phyloP scores from a whole-genome alignment of 1,140 invertebrate genomes.

The Polypedilum pembai region DNA sequence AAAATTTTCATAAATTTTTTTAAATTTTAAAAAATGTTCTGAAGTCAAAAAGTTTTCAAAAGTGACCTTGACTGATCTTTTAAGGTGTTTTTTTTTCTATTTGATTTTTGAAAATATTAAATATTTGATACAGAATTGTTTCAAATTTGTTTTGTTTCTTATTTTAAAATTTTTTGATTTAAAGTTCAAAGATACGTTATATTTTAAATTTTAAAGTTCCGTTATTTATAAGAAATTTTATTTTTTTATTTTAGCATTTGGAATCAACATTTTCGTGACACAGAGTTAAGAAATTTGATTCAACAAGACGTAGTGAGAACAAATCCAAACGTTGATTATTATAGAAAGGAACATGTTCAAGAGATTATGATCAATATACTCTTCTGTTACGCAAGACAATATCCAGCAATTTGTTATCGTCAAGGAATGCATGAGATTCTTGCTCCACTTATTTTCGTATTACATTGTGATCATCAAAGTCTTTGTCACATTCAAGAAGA shows the following conservation, averaged over 20 bases:
- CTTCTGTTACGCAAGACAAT: slow-evolving; percentile 65
- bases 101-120: too few species aligned
- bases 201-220: too few species aligned
- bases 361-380: slow-evolving; percentile 58
- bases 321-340: slow-evolving; percentile 71
- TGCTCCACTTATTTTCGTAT: slow-evolving; percentile 65
- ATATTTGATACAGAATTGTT: too few species aligned
- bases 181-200: too few species aligned
- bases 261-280: slow-evolving; percentile 75
- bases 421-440: slow-evolving; percentile 83
- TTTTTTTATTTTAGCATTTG: slow-evolving; percentile 45
- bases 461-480: slow-evolving; percentile 63
- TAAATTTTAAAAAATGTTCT: too few species aligned
- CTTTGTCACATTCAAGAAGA: slow-evolving; percentile 44
- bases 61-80: too few species aligned
- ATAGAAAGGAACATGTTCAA: slow-evolving; percentile 58
- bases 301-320: slow-evolving; percentile 73
- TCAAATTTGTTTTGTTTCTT: too few species aligned
- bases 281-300: slow-evolving; percentile 63
- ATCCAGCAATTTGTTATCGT: slow-evolving; percentile 63
- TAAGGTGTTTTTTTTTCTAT: too few species aligned
- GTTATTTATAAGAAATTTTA: too few species aligned
- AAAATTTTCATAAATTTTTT: too few species aligned
- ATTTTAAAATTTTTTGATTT: too few species aligned
- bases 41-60: too few species aligned